These are phyloP conservation scores for Ips nitidus DNA, from an alignment of 1,140 invertebrate genomes.

Conservation along the genomic window DNA sequence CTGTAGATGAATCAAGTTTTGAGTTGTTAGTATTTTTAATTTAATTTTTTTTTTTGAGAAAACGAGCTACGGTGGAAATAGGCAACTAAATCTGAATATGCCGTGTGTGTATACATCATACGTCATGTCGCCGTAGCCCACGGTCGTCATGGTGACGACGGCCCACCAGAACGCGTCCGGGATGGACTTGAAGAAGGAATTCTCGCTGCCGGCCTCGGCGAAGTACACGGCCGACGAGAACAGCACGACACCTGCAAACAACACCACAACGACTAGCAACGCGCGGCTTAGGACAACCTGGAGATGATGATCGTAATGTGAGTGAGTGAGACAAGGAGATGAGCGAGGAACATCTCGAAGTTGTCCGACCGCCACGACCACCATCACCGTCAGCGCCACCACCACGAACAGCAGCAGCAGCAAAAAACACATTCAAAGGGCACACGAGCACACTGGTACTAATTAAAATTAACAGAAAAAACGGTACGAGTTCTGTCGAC, in stretches of 20 bases:
- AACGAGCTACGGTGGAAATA: slow-evolving; percentile 23
- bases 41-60: no score
- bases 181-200: slow-evolving; percentile 99
- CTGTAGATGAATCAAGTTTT: no score
- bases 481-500: neutral
- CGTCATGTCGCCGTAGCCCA: slow-evolving; percentile 99
- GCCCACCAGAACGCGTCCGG: slow-evolving; percentile 99
- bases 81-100: slow-evolving; percentile 62
- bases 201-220: slow-evolving; percentile 95
- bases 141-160: slow-evolving; percentile 99
- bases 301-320: neutral
- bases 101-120: slow-evolving; percentile 74
- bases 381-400: slow-evolving; percentile 3
- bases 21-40: no score
- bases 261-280: slow-evolving; percentile 51
- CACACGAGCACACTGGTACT: neutral
- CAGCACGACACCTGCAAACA: slow-evolving; percentile 95
- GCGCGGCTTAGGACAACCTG: slow-evolving; percentile 24
- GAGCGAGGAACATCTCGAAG: neutral
- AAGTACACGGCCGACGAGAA: slow-evolving; percentile 99
- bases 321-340: neutral
- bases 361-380: slow-evolving; percentile 7
- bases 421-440: neutral
- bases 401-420: slow-evolving; percentile 5
- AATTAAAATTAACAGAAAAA: neutral